These are phyloP conservation scores for Pangasius djambal DNA, from an alignment of 2,797 vertebrate species.

Conservation along the genomic window DNA sequence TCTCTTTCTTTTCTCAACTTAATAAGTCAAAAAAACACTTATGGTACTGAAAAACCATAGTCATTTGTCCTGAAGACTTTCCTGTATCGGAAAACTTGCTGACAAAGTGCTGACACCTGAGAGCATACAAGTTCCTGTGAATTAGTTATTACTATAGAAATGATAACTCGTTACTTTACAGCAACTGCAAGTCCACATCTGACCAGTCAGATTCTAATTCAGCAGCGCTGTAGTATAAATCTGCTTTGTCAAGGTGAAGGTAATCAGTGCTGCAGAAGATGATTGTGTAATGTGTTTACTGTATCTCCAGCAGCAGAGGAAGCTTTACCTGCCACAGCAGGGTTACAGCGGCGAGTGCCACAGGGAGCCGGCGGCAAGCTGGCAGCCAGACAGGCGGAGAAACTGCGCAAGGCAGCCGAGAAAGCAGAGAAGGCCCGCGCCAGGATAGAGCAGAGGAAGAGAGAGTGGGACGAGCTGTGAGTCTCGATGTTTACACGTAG, in stretches of 20 bases:
- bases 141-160: background rate
- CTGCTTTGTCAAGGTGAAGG: background rate
- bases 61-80: background rate
- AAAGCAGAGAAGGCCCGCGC: conserved; percentile 80
- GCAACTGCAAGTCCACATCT: background rate
- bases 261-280: background rate
- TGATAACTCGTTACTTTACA: no score
- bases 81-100: background rate
- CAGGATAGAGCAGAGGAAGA: conserved; percentile 82
- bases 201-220: background rate
- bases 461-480: conserved; percentile 84
- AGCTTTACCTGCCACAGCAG: conserved; percentile 25
- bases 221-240: background rate
- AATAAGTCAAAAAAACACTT: background rate
- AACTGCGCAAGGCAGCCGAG: conserved; percentile 78
- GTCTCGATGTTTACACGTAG: background rate
- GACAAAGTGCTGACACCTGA: background rate
- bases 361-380: conserved; percentile 57
- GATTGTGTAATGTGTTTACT: background rate
- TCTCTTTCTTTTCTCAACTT: background rate
- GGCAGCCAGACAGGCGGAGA: conserved; percentile 71
- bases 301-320: conserved; percentile 55
- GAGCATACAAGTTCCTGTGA: background rate
- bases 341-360: background rate
- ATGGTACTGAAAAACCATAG: background rate